These are phyloP conservation scores for Pristiophorus japonicus DNA, from an alignment of 2,113 vertebrate genomes.

Conservation along the genomic window DNA sequence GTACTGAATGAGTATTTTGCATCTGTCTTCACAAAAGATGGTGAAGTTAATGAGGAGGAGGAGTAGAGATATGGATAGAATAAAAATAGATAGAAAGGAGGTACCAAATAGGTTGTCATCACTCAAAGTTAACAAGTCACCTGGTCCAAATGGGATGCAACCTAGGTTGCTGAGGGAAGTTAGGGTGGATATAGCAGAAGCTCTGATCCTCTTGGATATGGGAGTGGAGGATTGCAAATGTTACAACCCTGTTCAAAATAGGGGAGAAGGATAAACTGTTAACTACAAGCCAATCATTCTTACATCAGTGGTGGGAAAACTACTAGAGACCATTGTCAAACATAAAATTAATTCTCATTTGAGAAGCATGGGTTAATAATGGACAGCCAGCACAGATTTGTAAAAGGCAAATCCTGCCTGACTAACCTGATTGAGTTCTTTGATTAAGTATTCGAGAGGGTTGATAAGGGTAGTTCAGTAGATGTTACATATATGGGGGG, in stretches of 20 bases:
- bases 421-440: background rate
- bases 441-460: background rate
- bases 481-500: too few relatives aligned
- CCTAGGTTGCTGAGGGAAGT: background rate
- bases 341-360: background rate
- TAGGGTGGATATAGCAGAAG: background rate
- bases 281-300: background rate
- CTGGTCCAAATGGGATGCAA: background rate
- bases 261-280: background rate
- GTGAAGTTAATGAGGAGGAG: background rate
- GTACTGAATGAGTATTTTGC: background rate
- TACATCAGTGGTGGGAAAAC: background rate
- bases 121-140: background rate
- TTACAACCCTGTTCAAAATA: background rate
- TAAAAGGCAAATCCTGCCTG: background rate
- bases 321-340: background rate
- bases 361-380: background rate
- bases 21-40: background rate
- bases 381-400: background rate
- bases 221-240: background rate
- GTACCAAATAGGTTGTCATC: background rate
- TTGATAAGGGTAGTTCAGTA: background rate
- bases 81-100: background rate
- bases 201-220: background rate
- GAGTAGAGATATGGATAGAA: background rate